These are phyloP conservation scores for Spermophilus dauricus DNA, from an alignment of 2,113 vertebrate genomes.

Conservation along the genomic window DNA sequence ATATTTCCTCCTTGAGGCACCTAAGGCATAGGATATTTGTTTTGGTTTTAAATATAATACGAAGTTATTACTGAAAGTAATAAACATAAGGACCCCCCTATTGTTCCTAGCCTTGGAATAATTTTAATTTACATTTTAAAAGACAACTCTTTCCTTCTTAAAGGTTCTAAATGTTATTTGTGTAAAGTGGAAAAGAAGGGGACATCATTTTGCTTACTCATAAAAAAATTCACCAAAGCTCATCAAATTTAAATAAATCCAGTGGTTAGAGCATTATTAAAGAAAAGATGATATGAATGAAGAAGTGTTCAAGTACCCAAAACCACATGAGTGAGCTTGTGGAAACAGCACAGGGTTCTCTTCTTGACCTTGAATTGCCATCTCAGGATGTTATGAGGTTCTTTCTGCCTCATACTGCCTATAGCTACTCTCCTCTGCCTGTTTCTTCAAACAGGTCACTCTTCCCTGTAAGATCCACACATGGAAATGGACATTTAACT, in stretches of 20 bases:
- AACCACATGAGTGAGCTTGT: not conserved
- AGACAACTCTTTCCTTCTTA: not conserved
- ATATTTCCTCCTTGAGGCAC: not conserved
- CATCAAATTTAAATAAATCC: not conserved
- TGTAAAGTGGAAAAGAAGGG: not conserved
- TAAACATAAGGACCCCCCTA: not conserved
- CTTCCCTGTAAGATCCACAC: not conserved
- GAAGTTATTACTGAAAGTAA: slow-evolving; percentile 11
- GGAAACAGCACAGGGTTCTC: not conserved
- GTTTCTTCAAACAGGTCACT: not conserved
- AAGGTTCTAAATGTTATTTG: not conserved
- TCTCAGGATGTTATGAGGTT: not conserved
- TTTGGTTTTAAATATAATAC: not conserved
- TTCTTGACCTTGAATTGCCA: not conserved
- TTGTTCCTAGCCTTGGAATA: not conserved
- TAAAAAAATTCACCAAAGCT: not conserved
- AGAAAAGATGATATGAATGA: not conserved
- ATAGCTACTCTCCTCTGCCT: not conserved
- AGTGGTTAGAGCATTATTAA: not conserved
- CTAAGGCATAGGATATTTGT: not conserved
- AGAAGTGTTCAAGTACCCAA: not conserved
- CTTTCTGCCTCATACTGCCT: not conserved
- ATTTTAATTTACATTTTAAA: slow-evolving; percentile 47
- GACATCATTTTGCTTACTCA: not conserved
- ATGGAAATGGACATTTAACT: not conserved